phyloP scores from a whole-genome alignment of 2,113 vertebrate species.

The Harpagus bidentatus region DNA sequence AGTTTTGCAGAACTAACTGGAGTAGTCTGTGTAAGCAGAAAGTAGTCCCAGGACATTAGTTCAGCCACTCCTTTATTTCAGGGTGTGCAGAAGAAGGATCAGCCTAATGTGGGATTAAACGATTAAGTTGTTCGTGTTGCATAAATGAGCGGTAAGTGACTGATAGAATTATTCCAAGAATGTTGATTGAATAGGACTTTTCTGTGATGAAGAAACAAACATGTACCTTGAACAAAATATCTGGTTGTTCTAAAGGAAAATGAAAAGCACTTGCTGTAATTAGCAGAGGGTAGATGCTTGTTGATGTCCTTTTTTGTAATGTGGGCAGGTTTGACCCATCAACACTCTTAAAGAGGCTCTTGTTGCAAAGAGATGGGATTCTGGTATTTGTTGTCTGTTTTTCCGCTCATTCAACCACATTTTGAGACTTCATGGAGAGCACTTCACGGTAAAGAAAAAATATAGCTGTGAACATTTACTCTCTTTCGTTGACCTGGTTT shows the following conservation, averaged over 20 bases:
- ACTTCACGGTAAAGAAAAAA: neutral
- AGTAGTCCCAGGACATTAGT: neutral
- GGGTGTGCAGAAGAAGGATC: neutral
- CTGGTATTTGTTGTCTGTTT: neutral
- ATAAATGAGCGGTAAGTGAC: neutral
- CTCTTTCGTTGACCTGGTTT: neutral
- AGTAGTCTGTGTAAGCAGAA: neutral
- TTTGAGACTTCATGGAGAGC: neutral
- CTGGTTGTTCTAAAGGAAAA: neutral
- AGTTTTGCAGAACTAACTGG: neutral
- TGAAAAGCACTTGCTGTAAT: neutral
- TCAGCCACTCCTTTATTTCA: neutral
- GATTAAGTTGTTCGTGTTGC: neutral
- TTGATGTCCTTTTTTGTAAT: neutral
- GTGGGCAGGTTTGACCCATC: neutral
- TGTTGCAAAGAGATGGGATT: neutral
- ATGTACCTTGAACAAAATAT: neutral
- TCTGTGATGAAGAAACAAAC: neutral
- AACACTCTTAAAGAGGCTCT: neutral
- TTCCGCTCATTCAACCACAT: neutral
- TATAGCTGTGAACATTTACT: neutral
- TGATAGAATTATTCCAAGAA: neutral
- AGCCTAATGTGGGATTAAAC: neutral
- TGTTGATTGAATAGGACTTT: neutral
- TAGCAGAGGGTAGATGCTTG: neutral